phyloP scores from a whole-genome alignment of 35 echinoderm and acorn worm species.

The Hemicentrotus pulcherrimus region DNA sequence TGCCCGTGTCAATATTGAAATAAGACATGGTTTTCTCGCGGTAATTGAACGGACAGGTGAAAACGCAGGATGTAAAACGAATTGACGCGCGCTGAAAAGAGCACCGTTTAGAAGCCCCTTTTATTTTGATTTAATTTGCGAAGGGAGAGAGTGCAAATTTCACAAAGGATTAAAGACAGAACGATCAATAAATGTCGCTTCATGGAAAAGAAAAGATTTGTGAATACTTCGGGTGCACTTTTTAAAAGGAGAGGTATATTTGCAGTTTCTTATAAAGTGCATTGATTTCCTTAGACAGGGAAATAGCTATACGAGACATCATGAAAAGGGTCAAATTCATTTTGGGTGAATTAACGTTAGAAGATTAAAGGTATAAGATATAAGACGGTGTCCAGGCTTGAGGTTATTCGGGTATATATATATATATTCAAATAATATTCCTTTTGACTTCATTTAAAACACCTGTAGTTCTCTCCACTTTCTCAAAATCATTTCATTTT shows the following conservation, averaged over 20 bases:
- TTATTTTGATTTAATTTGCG: constrained; percentile 39
- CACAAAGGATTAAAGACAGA: not conserved
- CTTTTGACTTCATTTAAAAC: not conserved
- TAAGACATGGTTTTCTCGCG: constrained; percentile 20
- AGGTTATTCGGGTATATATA: no score
- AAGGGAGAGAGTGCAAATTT: constrained; percentile 9
- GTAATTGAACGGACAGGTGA: constrained; percentile 44
- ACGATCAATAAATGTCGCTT: constrained; percentile 29
- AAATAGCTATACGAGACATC: not conserved
- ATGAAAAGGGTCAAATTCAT: not conserved
- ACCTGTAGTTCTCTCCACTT: not conserved
- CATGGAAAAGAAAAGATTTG: not conserved
- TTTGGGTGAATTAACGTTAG: not conserved
- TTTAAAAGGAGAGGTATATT: not conserved
- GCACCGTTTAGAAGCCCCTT: constrained; percentile 9
- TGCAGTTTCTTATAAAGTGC: not conserved
- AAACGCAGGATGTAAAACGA: constrained; percentile 36
- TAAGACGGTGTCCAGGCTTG: no score
- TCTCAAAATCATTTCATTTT: no score
- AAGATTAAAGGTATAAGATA: not conserved
- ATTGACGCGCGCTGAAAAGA: not conserved
- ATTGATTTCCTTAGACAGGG: not conserved
- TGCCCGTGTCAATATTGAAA: constrained; percentile 50
- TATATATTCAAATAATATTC: not conserved
- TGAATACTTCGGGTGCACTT: not conserved